These are phyloP conservation scores for Atlantisia rogersi DNA, from an alignment of 2,113 vertebrate species.

Conservation along the genomic window DNA sequence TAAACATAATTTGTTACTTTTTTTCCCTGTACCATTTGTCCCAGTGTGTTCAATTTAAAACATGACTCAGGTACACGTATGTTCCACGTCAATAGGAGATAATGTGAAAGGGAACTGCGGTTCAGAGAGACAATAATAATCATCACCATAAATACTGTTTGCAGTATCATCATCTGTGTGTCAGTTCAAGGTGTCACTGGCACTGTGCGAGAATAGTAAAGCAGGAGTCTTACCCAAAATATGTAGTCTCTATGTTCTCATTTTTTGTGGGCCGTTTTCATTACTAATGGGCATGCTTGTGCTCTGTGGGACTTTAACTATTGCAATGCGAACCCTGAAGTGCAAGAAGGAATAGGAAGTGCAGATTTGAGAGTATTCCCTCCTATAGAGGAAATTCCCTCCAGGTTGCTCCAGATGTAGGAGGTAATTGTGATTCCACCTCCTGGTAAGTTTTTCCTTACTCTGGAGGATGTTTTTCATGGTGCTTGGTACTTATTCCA, in stretches of 20 bases:
- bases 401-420: neutral
- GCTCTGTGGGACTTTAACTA: neutral
- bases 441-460: neutral
- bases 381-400: neutral
- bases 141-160: neutral
- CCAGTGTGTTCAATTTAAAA: neutral
- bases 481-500: neutral
- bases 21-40: neutral
- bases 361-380: neutral
- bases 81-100: neutral
- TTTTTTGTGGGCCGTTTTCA: neutral
- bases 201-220: neutral
- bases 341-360: neutral
- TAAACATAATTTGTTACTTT: neutral
- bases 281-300: neutral
- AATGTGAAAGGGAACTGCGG: neutral
- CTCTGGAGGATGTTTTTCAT: neutral
- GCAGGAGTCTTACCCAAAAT: neutral
- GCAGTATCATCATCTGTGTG: neutral
- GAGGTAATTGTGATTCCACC: neutral
- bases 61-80: neutral
- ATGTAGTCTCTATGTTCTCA: neutral
- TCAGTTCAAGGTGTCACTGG: neutral
- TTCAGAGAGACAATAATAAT: neutral
- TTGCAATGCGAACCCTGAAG: neutral